phyloP scores from a whole-genome alignment of 2,113 vertebrate species.

The Lontra canadensis region DNA sequence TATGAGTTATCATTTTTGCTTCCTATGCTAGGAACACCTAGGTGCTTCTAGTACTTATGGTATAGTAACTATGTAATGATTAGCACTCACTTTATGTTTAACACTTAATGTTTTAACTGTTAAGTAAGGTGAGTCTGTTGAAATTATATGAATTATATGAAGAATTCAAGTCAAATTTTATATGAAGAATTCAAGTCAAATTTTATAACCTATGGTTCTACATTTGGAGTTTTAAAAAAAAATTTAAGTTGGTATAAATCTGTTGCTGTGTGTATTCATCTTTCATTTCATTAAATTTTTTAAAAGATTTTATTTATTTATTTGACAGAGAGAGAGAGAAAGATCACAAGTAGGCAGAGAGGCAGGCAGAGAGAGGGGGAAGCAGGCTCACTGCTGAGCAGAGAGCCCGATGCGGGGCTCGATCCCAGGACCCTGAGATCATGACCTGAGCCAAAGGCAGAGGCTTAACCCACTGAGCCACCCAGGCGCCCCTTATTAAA shows the following conservation, averaged over 20 bases:
- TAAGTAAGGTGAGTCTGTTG: slow-evolving; percentile 60
- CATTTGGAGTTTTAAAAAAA: slow-evolving; percentile 35
- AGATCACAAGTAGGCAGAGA: no score
- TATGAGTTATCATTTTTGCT: slow-evolving; percentile 32
- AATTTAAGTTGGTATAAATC: slow-evolving; percentile 50
- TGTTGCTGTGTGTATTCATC: slow-evolving; percentile 42
- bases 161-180: slow-evolving; percentile 55
- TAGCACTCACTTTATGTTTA: slow-evolving; percentile 52
- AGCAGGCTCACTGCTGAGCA: no score
- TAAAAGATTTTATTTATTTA: no score
- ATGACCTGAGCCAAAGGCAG: no score
- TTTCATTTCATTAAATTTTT: slow-evolving; percentile 61
- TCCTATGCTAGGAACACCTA: slow-evolving; percentile 47
- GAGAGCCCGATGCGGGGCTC: no score
- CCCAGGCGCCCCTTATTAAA: no score
- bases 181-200: slow-evolving; percentile 52
- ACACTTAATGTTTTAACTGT: slow-evolving; percentile 56
- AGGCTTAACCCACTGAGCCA: no score
- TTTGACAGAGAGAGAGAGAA: no score
- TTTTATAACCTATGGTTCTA: slow-evolving; percentile 50
- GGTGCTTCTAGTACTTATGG: slow-evolving; percentile 56
- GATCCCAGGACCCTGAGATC: no score
- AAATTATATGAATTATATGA: slow-evolving; percentile 41
- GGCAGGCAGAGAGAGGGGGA: no score
- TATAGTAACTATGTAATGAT: slow-evolving; percentile 41